A percentile compares a stretch with the other conserved stretches of the same genome.
phyloP scores from a whole-genome alignment of 2,113 vertebrate species.

The Herpetotheres cachinnans region DNA sequence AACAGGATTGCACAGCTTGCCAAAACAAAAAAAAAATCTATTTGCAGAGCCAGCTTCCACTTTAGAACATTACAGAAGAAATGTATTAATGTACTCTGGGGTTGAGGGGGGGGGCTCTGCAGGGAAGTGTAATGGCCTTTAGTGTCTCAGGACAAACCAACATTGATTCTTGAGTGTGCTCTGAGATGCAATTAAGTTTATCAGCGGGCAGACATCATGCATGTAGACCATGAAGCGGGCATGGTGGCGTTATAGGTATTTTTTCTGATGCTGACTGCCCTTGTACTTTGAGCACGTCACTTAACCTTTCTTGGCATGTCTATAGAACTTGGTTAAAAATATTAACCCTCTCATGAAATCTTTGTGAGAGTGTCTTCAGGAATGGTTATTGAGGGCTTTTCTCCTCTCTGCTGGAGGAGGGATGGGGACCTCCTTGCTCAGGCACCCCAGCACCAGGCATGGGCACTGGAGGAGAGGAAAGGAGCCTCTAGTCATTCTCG shows the following conservation, averaged over 20 bases:
- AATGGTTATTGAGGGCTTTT: not conserved
- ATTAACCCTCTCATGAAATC: not conserved
- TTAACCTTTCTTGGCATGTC: not conserved
- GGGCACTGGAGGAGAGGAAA: not conserved
- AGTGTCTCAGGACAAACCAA: not conserved
- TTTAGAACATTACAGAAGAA: conserved; percentile 59
- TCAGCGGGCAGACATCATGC: not conserved
- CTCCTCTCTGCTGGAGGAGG: not conserved
- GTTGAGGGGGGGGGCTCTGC: not conserved
- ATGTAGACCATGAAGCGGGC: not conserved
- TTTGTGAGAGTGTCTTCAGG: not conserved
- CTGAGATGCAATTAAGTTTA: conserved; percentile 6
- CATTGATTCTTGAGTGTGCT: conserved; percentile 43
- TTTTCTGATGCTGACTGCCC: not conserved
- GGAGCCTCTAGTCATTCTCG: fast-evolving
- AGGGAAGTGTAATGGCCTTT: conserved; percentile 50
- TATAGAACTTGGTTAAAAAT: not conserved
- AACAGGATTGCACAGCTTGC: conserved; percentile 41
- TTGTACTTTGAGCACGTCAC: not conserved
- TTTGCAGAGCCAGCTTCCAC: conserved; percentile 60
- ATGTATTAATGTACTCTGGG: conserved; percentile 35
- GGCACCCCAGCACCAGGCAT: not conserved
- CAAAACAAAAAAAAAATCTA: conserved; percentile 19
- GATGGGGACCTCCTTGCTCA: not conserved
- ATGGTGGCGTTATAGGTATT: not conserved